Conservation (phyloP, 2,797 vertebrate species). For the Lemur catta region DNA sequence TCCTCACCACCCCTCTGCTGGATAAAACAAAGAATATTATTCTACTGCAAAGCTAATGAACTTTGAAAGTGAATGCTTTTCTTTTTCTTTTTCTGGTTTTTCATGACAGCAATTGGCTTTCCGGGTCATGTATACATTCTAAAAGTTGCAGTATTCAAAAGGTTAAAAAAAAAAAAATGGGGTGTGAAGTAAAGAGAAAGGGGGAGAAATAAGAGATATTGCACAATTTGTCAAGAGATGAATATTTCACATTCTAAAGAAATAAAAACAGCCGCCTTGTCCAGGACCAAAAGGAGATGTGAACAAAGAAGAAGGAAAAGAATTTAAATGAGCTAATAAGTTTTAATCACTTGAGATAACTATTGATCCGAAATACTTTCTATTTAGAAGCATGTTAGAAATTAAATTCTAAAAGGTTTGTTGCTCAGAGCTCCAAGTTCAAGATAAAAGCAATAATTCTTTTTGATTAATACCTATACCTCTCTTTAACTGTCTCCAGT, state of each 20-base stretch:
- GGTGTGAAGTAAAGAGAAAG: not conserved
- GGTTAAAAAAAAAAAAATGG: not conserved
- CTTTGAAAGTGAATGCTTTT: constrained; percentile 28
- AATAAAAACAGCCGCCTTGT: not conserved
- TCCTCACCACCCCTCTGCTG: not conserved
- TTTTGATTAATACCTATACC: not conserved
- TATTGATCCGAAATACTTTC: not conserved
- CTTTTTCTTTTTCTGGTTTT: not conserved
- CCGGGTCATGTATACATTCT: not conserved
- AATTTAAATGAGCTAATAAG: not conserved
- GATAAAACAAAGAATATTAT: constrained; percentile 27
- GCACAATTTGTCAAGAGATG: constrained; percentile 3
- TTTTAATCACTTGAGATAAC: not conserved
- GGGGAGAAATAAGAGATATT: not conserved
- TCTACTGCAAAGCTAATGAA: constrained; percentile 19
- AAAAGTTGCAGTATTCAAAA: not conserved
- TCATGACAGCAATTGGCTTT: not conserved
- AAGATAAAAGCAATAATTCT: not conserved
- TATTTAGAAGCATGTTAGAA: not conserved
- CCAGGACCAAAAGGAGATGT: not conserved
- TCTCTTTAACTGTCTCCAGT: not conserved
- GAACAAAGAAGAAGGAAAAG: not conserved
- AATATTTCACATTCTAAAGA: constrained; percentile 36
- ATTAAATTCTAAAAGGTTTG: not conserved
- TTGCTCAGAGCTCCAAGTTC: not conserved